Evolutionary conservation across 2,888 invertebrate species (phyloP), one percentile per base, ranked within the genome.

Genomic region (Entomobrya proxima): DNA sequence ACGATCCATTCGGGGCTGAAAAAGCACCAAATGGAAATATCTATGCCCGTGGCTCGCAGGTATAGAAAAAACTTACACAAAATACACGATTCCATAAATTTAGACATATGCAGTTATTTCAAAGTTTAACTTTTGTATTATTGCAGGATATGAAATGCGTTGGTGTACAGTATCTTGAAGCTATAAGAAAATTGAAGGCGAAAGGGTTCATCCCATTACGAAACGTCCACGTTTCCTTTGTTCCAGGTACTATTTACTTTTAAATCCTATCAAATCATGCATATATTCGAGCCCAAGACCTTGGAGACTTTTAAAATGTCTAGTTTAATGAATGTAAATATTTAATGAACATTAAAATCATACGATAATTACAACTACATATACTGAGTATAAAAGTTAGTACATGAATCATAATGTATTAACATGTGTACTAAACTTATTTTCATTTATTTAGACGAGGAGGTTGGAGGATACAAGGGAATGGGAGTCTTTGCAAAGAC

Each of bases 1-100:
- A 96, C 91, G 95, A 96, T 30, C 98, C 98, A 4, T 98, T 98
- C 92, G 94, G 94, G 88, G 98, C 96, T 0, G 94, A 96, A 85
- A 96, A 98, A 91, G 96, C 96, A 91, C 94, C 94, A 1, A 93
- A 96, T 82, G 98, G 98, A 0, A 95, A 97, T 91, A 98, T 98
- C 89, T 97, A 94, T 92, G 97, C 96, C 0, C 93, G 97, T 67
- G 97, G 97, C 18, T 4, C 69, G 0, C 80, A 81, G 72, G 78
- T 78, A 84, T 13, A n/a, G n/a, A n/a, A n/a, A 58, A 27, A 6
- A 24, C 6, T 58, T 9, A 58, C 30, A 58, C n/a, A n/a, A n/a
- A n/a, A n/a, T n/a, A n/a, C n/a, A 58, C 35, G 15, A 64, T 30
- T 64, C 6, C 32, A n/a, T n/a, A n/a, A n/a, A 6, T 55, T 18